Evolutionary conservation across 1,140 invertebrate genomes (phyloP).

Genomic region (Euwallacea fornicatus): DNA sequence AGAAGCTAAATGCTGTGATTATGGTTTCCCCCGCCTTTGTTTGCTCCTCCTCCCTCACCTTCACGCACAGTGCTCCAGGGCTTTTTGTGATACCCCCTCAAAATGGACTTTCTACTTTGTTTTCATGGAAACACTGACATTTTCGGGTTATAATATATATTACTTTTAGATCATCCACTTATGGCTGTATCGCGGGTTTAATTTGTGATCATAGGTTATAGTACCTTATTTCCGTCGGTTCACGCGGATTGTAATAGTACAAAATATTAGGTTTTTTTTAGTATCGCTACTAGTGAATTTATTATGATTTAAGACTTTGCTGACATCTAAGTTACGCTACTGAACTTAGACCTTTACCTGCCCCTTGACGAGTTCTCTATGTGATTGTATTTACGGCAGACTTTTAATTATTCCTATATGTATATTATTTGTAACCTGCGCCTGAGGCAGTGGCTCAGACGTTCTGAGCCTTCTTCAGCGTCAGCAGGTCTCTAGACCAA

Average conservation of each 20-base stretch:
- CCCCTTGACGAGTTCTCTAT: too few relatives aligned
- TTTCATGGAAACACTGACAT: not conserved
- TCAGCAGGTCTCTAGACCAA: not conserved
- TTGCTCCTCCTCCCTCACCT: not conserved
- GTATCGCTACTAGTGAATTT: not conserved
- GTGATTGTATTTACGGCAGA: too few relatives aligned
- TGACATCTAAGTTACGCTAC: constrained; percentile 3
- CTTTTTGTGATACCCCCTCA: not conserved
- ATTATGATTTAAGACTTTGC: too few relatives aligned
- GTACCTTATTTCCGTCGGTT: too few relatives aligned
- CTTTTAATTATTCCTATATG: constrained; percentile 2
- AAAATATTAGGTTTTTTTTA: not conserved
- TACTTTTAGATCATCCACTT: too few relatives aligned
- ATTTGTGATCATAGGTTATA: constrained; percentile 23
- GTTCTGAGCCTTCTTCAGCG: not conserved
- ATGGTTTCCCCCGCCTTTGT: constrained; percentile 3
- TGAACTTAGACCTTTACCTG: not conserved
- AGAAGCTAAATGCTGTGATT: constrained; percentile 22
- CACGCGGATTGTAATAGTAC: too few relatives aligned
- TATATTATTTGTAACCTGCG: not conserved
- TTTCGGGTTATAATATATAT: too few relatives aligned
- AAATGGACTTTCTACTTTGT: constrained; percentile 4
- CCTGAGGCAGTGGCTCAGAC: too few relatives aligned
- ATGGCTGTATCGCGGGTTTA: constrained; percentile 13
- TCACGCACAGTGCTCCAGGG: not conserved